Evolutionary conservation across 2,888 invertebrate species (phyloP), one percentile per base, ranked within the genome.

Genomic region (Cephonodes hylas): DNA sequence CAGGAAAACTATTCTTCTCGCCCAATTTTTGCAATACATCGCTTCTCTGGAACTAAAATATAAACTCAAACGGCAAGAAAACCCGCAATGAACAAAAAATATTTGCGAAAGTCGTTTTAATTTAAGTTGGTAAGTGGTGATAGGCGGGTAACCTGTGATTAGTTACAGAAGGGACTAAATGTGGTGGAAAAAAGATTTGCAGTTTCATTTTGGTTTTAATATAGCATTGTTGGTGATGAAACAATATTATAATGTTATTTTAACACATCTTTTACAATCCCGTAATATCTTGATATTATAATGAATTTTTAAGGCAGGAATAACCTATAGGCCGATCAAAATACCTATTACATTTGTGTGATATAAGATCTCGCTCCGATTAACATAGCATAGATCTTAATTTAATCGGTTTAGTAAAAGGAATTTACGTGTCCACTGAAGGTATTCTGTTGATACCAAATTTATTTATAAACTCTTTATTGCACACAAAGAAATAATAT

Each of bases 61-160:
- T 15, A 25, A 18, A 1, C 3, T 61, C 27, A 59, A 3, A 15
- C 8, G 13, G n/a, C 3, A 20, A 7, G 1, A 56, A 5, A 69
- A 59, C 6, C 42, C 58, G 77, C 75, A 76, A 79, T 85, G 81
- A 75, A 60, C 7, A n/a, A 27, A 48, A 46, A 27, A n/a, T 25
- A 59, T 18, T 20, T 27, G 0, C 44, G 31, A 65, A n/a, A 1
- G 31, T 64, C n/a, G 44, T 44, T 44, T 15, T 44, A 31, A 59
- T 42, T 44, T 59, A 1, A 25, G 13, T 31, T 34, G 38, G 23
- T 45, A 45, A 45, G 22, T 34, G 18, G 45, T 22, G 7, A 7
- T 45, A 63, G 86, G 88, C 85, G 87, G 82, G 86, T 88, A 88
- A 88, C 89, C 89, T 88, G 89, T 91, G 86, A 89, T 91, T 91